A percentile compares a stretch with the other conserved stretches of the same genome.
Evolutionary conservation across 2,113 vertebrate genomes (phyloP).

Genomic region (Zingel zingel): DNA sequence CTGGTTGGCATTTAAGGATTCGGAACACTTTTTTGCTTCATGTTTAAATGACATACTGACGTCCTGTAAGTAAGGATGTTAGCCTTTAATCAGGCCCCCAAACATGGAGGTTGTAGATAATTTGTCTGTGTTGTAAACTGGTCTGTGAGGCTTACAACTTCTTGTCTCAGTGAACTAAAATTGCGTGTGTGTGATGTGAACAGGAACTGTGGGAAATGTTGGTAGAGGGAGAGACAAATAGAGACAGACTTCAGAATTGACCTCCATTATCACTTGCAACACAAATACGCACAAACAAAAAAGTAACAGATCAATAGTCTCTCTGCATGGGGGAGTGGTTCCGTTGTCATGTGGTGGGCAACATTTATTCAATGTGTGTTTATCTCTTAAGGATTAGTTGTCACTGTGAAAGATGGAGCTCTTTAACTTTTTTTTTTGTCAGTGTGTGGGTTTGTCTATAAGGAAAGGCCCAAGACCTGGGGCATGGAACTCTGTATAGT

Average conservation of each 20-base stretch:
- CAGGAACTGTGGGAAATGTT: constrained; percentile 9
- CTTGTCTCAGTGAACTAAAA: neutral
- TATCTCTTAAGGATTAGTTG: constrained; percentile 23
- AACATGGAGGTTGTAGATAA: neutral
- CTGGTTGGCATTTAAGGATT: neutral
- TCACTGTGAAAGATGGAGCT: constrained; percentile 25
- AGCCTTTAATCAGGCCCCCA: neutral
- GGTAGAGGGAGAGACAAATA: neutral
- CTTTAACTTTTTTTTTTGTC: neutral
- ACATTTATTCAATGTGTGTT: constrained; percentile 11
- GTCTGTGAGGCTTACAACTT: neutral
- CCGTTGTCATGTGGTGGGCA: neutral
- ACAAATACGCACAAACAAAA: neutral
- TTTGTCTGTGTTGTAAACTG: neutral
- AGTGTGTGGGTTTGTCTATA: neutral
- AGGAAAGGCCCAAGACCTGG: neutral
- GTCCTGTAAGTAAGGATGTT: neutral
- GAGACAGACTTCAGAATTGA: constrained; percentile 25
- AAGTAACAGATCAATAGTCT: constrained; percentile 8
- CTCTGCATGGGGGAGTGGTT: neutral
- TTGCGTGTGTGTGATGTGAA: neutral
- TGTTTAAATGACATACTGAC: neutral
- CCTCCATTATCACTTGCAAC: constrained; percentile 24
- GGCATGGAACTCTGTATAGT: neutral
- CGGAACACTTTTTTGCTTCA: neutral